Conservation (phyloP, 2,113 vertebrate genomes). For the Myiozetetes cayanensis region DNA sequence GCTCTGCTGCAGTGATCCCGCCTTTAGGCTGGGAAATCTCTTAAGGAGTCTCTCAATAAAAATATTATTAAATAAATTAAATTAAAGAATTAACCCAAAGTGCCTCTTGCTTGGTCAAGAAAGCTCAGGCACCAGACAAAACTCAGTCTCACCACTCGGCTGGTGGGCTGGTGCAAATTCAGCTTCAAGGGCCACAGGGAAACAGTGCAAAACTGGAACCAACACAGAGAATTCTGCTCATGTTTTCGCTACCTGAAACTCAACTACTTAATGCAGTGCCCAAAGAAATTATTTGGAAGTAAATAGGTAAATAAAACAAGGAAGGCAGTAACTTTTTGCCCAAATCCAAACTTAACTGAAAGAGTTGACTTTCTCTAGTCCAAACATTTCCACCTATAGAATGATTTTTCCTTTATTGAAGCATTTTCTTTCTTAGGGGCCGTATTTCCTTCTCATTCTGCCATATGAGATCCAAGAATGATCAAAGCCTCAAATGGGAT, state of each 20-base stretch:
- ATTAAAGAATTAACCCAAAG: too few relatives aligned
- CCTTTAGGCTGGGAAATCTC: neutral
- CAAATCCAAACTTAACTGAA: neutral
- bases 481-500: neutral
- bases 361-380: neutral
- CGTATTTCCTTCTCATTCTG: neutral
- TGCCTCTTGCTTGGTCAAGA: neutral
- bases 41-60: neutral
- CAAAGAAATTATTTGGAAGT: neutral
- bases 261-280: neutral
- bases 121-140: neutral
- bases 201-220: neutral
- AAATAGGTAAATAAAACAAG: neutral
- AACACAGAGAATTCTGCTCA: neutral
- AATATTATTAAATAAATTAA: too few relatives aligned
- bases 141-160: fast-evolving
- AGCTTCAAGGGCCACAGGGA: neutral
- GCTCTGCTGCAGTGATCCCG: neutral
- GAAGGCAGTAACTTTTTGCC: neutral
- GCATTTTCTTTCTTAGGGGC: neutral
- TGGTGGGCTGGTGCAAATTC: neutral
- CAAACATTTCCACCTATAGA: neutral
- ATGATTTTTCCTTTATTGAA: neutral
- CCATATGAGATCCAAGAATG: neutral
- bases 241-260: neutral